These are phyloP conservation scores for Characodon lateralis DNA, from an alignment of 2,797 vertebrate species.

Conservation along the genomic window DNA sequence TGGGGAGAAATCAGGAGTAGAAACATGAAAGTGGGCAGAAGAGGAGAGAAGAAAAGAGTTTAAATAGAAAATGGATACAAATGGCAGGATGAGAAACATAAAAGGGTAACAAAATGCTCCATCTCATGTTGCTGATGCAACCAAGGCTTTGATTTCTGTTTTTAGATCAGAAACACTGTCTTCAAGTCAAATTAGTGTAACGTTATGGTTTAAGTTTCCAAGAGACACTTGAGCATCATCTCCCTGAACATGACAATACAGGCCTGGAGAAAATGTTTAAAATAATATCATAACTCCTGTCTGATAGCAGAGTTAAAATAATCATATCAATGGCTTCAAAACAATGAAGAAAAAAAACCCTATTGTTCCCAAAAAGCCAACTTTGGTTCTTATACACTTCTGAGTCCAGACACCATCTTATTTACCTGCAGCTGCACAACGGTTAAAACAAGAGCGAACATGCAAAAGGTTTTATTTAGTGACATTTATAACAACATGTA, in stretches of 20 bases:
- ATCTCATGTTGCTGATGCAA: neutral
- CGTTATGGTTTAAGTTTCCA: neutral
- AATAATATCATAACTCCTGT: neutral
- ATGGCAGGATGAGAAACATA: neutral
- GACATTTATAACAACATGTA: neutral
- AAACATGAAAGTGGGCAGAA: constrained; percentile 3
- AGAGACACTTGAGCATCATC: neutral
- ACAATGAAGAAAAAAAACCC: neutral
- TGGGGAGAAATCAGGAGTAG: neutral
- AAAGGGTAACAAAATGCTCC: neutral
- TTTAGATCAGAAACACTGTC: neutral
- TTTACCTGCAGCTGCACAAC: neutral
- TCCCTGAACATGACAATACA: neutral
- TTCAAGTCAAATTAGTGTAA: neutral
- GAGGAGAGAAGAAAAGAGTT: neutral
- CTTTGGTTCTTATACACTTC: too few relatives aligned
- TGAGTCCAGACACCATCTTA: neutral
- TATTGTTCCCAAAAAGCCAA: neutral
- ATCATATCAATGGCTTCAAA: neutral
- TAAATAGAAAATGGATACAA: neutral
- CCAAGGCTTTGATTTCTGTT: constrained; percentile 3
- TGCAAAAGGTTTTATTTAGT: neutral
- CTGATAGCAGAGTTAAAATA: neutral
- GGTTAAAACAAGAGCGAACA: neutral
- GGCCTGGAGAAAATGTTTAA: too few relatives aligned